Conservation (phyloP, 2,113 vertebrate genomes). For the Salvator merianae region DNA sequence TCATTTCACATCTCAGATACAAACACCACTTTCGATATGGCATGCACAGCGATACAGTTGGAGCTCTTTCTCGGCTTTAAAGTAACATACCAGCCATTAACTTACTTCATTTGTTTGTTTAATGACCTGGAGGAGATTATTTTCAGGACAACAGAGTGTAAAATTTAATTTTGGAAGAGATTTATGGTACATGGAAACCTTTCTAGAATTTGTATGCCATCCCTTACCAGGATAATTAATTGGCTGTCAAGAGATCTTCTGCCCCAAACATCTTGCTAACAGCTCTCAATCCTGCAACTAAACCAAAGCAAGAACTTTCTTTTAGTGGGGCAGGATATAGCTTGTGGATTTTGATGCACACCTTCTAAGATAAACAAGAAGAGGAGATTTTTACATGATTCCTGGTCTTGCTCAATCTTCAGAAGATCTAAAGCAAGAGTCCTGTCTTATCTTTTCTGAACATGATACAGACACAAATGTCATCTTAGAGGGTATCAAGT, state of each 20-base stretch:
- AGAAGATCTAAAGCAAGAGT: not conserved
- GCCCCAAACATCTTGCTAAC: constrained; percentile 35
- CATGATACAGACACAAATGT: not conserved
- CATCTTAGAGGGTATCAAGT: not conserved
- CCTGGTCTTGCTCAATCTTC: not conserved
- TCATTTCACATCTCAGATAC: constrained; percentile 32
- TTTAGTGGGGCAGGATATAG: not conserved
- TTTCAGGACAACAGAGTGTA: constrained; percentile 56
- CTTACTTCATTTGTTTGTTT: constrained; percentile 50
- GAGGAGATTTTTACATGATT: not conserved
- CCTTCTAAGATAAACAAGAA: not conserved
- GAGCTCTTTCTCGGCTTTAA: constrained; percentile 36
- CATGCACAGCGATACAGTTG: not conserved
- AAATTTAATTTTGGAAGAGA: constrained; percentile 52
- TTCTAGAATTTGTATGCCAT: constrained; percentile 33
- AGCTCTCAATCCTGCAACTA: not conserved
- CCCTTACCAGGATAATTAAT: constrained; percentile 34
- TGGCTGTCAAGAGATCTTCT: constrained; percentile 25
- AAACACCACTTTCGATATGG: not conserved
- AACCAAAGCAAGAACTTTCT: not conserved
- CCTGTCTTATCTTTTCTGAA: not conserved
- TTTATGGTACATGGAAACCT: constrained; percentile 42
- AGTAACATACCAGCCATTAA: constrained; percentile 33
- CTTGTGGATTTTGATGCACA: not conserved
- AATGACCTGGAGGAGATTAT: constrained; percentile 49